Base-by-base conservation (phyloP, 2,113 vertebrate species). In the Turnix velox region DNA sequence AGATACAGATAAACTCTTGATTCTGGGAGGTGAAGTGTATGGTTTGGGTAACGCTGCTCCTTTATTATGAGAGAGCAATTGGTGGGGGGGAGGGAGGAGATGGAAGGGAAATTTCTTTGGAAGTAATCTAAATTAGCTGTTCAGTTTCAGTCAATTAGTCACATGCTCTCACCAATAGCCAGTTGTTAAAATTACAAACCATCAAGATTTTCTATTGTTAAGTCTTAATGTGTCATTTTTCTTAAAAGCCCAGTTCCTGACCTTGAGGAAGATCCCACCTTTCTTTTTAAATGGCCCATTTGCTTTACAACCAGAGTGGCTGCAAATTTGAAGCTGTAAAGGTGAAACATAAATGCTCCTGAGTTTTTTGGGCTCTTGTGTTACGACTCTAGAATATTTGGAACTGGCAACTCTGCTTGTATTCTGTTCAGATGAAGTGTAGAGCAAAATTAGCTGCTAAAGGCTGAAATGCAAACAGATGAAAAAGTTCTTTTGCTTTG, bases 21-120 rank as follows among this genome's bases (percentile, higher is more conserved):
- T 90, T 94, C 84, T 86, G 43, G 51, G 90, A 84, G 91, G 84
- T 67, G 61, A 78, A 80, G 90, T 96, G 95, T 97, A 95, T 98
- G 96, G 92, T 97, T 98, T 97, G 93, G 96, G 91, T 97, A 96
- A 94, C 96, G 95, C 95, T 96, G 93, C 65, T 86, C 30, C 76
- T 92, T 84, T 72, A 39, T 57, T 91, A 57, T 17, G n/a, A 88
- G 87, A 55, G 72, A 87, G 67, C 52, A 75, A 6, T 9, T 75
- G 14, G 8, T 28, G 52, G 68, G 8, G 31, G 52, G 68, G 66
- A 71, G 62, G 76, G 77, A 84, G 63, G 66, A 82, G 65, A 58
- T 72, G 27, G 66, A 71, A 82, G 91, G 83, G 88, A 85, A 90
- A 55, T 84, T 52, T 75, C 31, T 43, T 78, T 68, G 55, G 42